These are phyloP conservation scores for Stegostoma tigrinum DNA, from an alignment of 2,113 vertebrate genomes.

Conservation along the genomic window DNA sequence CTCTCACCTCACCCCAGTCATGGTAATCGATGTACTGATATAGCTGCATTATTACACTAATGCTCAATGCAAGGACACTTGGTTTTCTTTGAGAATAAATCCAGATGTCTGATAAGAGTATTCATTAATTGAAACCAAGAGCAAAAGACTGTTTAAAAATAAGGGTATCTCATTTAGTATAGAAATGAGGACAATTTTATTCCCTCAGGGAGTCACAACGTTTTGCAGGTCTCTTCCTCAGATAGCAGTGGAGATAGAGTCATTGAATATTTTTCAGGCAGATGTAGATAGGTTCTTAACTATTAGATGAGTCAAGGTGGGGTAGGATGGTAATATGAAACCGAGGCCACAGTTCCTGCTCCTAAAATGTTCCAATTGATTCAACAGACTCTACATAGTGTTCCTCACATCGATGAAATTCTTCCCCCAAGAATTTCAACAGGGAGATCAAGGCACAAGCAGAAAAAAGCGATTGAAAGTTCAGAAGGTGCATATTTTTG, in stretches of 20 bases:
- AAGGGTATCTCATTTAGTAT: too few relatives aligned
- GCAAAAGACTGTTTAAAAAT: neutral
- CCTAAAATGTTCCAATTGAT: neutral
- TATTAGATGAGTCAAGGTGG: too few relatives aligned
- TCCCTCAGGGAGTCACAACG: too few relatives aligned
- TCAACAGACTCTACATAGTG: neutral
- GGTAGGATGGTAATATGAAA: too few relatives aligned
- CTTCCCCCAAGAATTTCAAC: neutral
- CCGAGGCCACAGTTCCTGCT: too few relatives aligned
- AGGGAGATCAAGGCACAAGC: neutral
- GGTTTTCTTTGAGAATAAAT: neutral
- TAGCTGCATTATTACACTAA: neutral
- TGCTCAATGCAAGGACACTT: neutral
- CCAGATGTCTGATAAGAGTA: neutral
- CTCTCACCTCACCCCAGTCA: too few relatives aligned
- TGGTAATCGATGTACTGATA: neutral
- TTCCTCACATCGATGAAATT: neutral
- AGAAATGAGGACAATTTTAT: too few relatives aligned
- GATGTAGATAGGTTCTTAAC: too few relatives aligned
- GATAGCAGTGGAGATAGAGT: too few relatives aligned
- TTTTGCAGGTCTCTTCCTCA: too few relatives aligned
- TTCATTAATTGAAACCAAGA: neutral
- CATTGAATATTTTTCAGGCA: too few relatives aligned
- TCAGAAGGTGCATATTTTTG: neutral
- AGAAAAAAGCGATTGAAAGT: neutral